These are phyloP conservation scores for Cheumatopsyche charites DNA, from an alignment of 1,140 invertebrate species.

Conservation along the genomic window DNA sequence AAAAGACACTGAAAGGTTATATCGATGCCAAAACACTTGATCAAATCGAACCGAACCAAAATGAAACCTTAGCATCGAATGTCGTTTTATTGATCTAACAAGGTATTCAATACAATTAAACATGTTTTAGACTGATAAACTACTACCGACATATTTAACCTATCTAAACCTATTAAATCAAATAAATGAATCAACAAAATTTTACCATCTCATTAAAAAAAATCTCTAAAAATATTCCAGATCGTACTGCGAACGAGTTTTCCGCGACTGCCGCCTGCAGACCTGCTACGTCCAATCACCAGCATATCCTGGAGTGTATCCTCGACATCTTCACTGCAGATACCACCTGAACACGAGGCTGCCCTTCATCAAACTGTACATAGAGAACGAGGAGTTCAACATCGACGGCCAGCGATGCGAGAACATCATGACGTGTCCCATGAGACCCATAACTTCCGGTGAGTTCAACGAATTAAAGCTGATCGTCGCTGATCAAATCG, in stretches of 20 bases:
- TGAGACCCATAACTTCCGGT: slow-evolving; percentile 85
- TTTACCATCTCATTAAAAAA: neutral
- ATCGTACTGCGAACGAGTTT: slow-evolving; percentile 86
- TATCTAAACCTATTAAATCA: too few relatives aligned
- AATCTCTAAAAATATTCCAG: slow-evolving; percentile 56
- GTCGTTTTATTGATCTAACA: too few relatives aligned
- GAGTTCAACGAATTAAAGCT: slow-evolving; percentile 37
- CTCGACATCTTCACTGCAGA: slow-evolving; percentile 85
- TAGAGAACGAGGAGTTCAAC: slow-evolving; percentile 92
- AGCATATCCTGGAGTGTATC: slow-evolving; percentile 90
- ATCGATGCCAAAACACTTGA: too few relatives aligned
- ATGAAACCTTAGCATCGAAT: too few relatives aligned
- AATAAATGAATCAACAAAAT: too few relatives aligned
- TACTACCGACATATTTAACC: too few relatives aligned
- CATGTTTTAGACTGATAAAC: too few relatives aligned
- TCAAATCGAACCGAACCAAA: too few relatives aligned
- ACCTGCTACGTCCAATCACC: slow-evolving; percentile 93
- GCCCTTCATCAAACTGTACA: slow-evolving; percentile 89
- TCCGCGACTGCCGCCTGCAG: slow-evolving; percentile 83
- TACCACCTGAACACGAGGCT: slow-evolving; percentile 85
- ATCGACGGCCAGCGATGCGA: slow-evolving; percentile 92
- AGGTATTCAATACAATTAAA: too few relatives aligned
- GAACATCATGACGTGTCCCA: slow-evolving; percentile 93
- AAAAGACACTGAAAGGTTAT: too few relatives aligned
- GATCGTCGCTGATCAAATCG: too few relatives aligned